Evolutionary conservation across 1,140 invertebrate genomes (phyloP).

Genomic region (Polyergus mexicanus): DNA sequence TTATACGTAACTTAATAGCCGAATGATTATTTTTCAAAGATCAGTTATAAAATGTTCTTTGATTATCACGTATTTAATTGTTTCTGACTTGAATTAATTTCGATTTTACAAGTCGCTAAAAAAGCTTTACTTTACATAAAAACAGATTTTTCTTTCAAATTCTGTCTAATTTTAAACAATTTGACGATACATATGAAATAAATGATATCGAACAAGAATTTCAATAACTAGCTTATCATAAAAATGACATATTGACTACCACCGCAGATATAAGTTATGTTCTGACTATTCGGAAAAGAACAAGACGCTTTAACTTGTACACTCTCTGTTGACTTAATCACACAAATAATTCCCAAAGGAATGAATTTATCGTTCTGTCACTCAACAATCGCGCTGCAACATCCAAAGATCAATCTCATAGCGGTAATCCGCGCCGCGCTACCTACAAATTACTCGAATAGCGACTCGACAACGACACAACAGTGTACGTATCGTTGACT

Average conservation of each 20-base stretch:
- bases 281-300: neutral
- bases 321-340: neutral
- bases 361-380: slow-evolving; percentile 44
- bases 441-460: slow-evolving; percentile 63
- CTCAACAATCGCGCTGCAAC: slow-evolving; percentile 9
- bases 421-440: slow-evolving; percentile 48
- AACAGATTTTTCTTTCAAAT: neutral
- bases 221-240: neutral
- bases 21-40: neutral
- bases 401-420: slow-evolving; percentile 14
- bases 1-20: neutral
- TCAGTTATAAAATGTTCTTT: neutral
- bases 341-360: slow-evolving; percentile 13
- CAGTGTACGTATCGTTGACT: slow-evolving; percentile 44
- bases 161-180: neutral
- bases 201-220: neutral
- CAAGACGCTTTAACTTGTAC: neutral
- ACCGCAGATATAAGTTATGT: neutral
- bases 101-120: neutral
- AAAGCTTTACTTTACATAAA: neutral
- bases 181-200: neutral
- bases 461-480: slow-evolving; percentile 59
- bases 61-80: neutral
- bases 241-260: neutral
- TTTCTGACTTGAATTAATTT: neutral